Percentiles rank a stretch among this genome's conserved stretches.
Conservation (phyloP, 2,888 invertebrate species). For the Steinernema hermaphroditum region DNA sequence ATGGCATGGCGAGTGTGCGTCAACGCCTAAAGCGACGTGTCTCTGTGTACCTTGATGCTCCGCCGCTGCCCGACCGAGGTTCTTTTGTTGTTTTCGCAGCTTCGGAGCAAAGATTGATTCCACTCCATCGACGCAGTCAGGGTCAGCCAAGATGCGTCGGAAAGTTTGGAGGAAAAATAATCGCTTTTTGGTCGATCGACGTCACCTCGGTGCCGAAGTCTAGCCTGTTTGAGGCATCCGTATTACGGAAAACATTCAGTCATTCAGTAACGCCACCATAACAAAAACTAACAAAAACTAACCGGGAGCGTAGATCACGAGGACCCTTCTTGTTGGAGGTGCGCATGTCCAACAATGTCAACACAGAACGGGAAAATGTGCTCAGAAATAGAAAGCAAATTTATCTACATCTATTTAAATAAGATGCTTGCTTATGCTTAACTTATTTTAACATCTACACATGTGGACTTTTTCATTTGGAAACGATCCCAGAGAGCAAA, state of each 20-base stretch:
- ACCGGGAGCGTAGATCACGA: too few species aligned
- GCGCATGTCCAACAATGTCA: too few species aligned
- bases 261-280: not conserved
- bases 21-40: not conserved
- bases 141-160: not conserved
- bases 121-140: not conserved
- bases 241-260: not conserved
- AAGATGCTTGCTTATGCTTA: too few species aligned
- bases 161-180: not conserved
- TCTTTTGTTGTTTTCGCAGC: constrained; percentile 19
- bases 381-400: too few species aligned
- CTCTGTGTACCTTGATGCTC: not conserved
- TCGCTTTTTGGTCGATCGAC: not conserved
- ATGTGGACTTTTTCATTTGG: too few species aligned
- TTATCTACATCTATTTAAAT: too few species aligned
- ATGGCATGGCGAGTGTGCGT: constrained; percentile 3
- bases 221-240: not conserved
- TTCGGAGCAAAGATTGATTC: not conserved
- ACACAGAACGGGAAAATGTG: too few species aligned
- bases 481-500: too few species aligned
- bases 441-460: too few species aligned
- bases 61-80: not conserved
- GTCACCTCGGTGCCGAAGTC: not conserved
- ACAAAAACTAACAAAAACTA: not conserved
- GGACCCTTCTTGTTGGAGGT: too few species aligned